These are phyloP conservation scores for Leptarthrus brevirostris DNA, from an alignment of 2,888 invertebrate genomes.

Conservation along the genomic window DNA sequence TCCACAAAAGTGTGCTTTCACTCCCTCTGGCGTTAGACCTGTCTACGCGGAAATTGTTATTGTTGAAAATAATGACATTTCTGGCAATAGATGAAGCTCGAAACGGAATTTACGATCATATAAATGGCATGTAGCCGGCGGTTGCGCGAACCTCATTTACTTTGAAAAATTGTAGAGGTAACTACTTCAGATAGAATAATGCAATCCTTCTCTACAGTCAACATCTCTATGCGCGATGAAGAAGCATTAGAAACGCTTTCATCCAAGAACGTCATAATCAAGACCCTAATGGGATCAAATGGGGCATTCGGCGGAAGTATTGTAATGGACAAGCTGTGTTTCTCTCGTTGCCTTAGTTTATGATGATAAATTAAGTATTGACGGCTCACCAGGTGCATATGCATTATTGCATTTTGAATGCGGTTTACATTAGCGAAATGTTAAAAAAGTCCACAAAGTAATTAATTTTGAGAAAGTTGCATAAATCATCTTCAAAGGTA, in stretches of 20 bases:
- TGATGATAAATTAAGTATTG: slow-evolving; percentile 39
- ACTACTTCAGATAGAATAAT: slow-evolving; percentile 41
- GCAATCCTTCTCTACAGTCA: slow-evolving; percentile 12
- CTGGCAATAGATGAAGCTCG: slow-evolving; percentile 38
- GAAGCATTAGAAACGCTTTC: slow-evolving; percentile 15
- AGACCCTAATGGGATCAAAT: slow-evolving; percentile 44
- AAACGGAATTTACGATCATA: slow-evolving; percentile 26
- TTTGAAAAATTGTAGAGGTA: slow-evolving; percentile 38
- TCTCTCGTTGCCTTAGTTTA: background rate
- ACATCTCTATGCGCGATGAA: background rate
- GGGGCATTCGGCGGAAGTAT: slow-evolving; percentile 43
- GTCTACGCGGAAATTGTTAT: slow-evolving; percentile 35
- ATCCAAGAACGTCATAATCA: slow-evolving; percentile 34
- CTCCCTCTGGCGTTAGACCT: slow-evolving; percentile 17
- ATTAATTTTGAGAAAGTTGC: slow-evolving; percentile 24
- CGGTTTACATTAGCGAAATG: slow-evolving; percentile 3
- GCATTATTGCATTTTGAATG: slow-evolving; percentile 28
- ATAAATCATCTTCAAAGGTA: slow-evolving; percentile 19
- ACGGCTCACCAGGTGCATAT: slow-evolving; percentile 36
- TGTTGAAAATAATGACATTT: slow-evolving; percentile 43
- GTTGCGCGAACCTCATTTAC: slow-evolving; percentile 24
- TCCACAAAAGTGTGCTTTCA: slow-evolving; percentile 30
- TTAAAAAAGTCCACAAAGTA: slow-evolving; percentile 31
- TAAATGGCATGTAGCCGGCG: slow-evolving; percentile 22
- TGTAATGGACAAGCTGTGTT: slow-evolving; percentile 37